Evolutionary conservation across 2,113 vertebrate genomes (phyloP), one percentile per base, ranked within the genome.

Genomic region (Xiphophorus couchianus): DNA sequence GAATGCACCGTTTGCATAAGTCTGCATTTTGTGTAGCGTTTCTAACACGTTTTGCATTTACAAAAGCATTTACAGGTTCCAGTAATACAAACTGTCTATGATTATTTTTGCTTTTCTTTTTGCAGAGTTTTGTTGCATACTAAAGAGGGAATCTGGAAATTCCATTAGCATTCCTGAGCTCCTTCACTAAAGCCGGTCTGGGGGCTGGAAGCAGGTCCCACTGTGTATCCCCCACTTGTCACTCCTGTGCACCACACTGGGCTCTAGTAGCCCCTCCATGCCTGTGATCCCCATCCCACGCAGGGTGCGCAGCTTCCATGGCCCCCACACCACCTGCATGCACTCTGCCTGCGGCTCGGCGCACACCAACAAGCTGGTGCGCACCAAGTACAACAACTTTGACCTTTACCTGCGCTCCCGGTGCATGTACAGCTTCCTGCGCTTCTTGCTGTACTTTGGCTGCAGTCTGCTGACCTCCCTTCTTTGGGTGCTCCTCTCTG

Each of bases 211-310:
- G 62, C 89, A 69, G 61, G 64, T 35, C 73, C 31, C 33, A 29
- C 72, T 58, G 79, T 71, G 84, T 87, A 88, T 66, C 35, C 35
- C 69, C 42, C 82, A 62, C 77, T 74, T 86, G 81, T 80, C 33
- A 37, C 76, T 61, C 89, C 78, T 67, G 82, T 67, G 87, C 82
- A 80, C 89, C 31, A 77, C 77, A 78, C 81, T 86, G 83, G 89
- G 89, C 93, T 92, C 83, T 71, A 22, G 89, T 88, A 84, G 89
- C 91, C 91, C 92, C 93, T 94, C 95, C 88, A 98, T 99, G 98
- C 97, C 98, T 93, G 95, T 99, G 86, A 97, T 99, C 93, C 98
- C 98, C 92, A 99, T 99, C 80, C 98, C 98, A 76, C 95, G 97
- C 76, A 95, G 97, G 92, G 97, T 96, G 93, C 97, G 98, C 81